phyloP scores from a whole-genome alignment of 2,797 vertebrate species.

The Cryptoprocta ferox region DNA sequence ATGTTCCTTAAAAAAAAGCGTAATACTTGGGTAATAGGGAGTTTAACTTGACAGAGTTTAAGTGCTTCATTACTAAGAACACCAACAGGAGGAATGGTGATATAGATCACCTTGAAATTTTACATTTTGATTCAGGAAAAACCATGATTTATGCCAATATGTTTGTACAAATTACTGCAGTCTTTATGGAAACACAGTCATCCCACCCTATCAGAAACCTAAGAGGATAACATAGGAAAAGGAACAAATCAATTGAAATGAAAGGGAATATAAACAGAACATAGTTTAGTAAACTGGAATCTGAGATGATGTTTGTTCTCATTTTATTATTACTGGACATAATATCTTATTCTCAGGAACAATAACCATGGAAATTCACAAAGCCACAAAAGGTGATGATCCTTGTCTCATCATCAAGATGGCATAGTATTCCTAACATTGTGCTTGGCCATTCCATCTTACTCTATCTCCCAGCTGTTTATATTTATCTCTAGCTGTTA shows the following conservation, averaged over 20 bases:
- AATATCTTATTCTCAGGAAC: not conserved
- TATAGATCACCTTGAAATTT: slow-evolving; percentile 13
- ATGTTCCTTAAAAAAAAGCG: not conserved
- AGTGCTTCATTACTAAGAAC: not conserved
- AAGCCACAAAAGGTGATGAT: not conserved
- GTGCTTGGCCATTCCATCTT: not conserved
- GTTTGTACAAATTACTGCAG: not conserved
- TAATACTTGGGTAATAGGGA: not conserved
- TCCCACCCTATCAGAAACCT: not conserved
- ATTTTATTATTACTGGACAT: not conserved
- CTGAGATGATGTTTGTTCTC: not conserved
- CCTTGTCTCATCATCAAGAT: not conserved
- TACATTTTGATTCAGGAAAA: not conserved
- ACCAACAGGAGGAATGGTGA: not conserved
- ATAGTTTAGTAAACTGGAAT: not conserved
- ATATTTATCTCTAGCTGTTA: slow-evolving; percentile 15
- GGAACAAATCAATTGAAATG: not conserved
- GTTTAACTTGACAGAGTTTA: not conserved
- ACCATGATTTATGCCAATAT: not conserved
- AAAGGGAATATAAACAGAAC: not conserved
- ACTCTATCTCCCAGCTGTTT: not conserved
- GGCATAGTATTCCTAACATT: not conserved
- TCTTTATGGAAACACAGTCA: not conserved
- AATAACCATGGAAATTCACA: not conserved
- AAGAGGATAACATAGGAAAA: not conserved